Conservation (phyloP, 2,113 vertebrate genomes). For the Elephantulus edwardii region DNA sequence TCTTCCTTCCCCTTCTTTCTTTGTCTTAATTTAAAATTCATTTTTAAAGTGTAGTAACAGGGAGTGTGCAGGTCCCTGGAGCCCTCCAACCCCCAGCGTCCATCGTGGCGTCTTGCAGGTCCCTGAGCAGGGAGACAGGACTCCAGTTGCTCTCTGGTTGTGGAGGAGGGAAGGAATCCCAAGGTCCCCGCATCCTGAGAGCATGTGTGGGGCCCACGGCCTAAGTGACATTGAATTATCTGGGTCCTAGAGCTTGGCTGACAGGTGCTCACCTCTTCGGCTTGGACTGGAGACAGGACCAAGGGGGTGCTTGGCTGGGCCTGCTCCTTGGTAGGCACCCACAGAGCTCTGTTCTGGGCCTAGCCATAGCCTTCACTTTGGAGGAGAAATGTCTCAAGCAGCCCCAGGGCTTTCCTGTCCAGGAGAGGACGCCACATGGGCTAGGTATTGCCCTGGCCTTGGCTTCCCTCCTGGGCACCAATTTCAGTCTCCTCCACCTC, state of each 20-base stretch:
- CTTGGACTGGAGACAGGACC: conserved; percentile 70
- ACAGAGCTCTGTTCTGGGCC: neutral
- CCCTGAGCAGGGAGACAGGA: neutral
- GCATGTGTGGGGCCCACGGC: too few species aligned
- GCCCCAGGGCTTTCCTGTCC: too few species aligned
- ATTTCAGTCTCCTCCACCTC: too few species aligned
- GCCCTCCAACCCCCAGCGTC: neutral
- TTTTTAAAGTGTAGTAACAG: too few species aligned
- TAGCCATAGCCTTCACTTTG: neutral
- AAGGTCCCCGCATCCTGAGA: too few species aligned
- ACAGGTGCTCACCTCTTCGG: conserved; percentile 85
- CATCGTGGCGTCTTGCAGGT: accelerated
- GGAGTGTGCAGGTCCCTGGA: neutral
- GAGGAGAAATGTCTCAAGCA: neutral
- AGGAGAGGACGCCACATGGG: too few species aligned
- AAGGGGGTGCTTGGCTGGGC: neutral
- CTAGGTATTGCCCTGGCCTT: too few species aligned
- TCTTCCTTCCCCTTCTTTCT: too few species aligned
- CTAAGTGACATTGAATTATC: too few species aligned
- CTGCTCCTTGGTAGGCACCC: neutral
- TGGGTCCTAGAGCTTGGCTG: conserved; percentile 82
- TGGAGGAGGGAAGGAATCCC: neutral
- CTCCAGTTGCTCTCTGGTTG: neutral
- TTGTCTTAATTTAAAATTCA: too few species aligned
- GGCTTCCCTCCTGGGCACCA: too few species aligned